Evolutionary conservation across 2,797 vertebrate genomes (phyloP).

Genomic region (Oophaga sylvatica): DNA sequence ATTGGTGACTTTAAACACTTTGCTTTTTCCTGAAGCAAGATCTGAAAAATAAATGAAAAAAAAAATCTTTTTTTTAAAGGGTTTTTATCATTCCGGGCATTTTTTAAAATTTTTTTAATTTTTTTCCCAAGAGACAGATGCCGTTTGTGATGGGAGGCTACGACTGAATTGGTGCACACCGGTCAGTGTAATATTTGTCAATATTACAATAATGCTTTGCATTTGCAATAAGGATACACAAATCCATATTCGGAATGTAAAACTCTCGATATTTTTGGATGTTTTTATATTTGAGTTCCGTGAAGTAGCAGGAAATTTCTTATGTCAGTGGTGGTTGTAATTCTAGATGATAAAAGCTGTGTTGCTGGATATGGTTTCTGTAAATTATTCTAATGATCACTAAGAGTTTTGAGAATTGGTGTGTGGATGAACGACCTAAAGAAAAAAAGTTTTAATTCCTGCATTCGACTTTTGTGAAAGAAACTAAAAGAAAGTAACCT

Average conservation of each 20-base stretch:
- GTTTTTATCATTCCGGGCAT: neutral
- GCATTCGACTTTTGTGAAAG: neutral
- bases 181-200: neutral
- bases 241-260: conserved; percentile 18
- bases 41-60: neutral
- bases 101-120: neutral
- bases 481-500: too few relatives aligned
- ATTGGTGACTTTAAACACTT: neutral
- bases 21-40: conserved; percentile 5
- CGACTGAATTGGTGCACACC: neutral
- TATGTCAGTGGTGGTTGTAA: conserved; percentile 43
- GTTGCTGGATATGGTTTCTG: conserved; percentile 23
- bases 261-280: conserved; percentile 37
- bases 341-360: conserved; percentile 39
- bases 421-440: neutral
- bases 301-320: conserved; percentile 41
- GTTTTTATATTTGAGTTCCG: conserved; percentile 50
- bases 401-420: conserved; percentile 13
- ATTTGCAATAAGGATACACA: conserved; percentile 37
- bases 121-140: neutral
- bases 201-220: neutral
- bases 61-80: neutral
- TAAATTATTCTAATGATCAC: conserved; percentile 1
- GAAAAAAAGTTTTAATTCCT: neutral
- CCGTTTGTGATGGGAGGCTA: neutral